A percentile compares a stretch with the other conserved stretches of the same genome.
Evolutionary conservation across 2,797 vertebrate genomes (phyloP).

Genomic region (Limnodromus scolopaceus): DNA sequence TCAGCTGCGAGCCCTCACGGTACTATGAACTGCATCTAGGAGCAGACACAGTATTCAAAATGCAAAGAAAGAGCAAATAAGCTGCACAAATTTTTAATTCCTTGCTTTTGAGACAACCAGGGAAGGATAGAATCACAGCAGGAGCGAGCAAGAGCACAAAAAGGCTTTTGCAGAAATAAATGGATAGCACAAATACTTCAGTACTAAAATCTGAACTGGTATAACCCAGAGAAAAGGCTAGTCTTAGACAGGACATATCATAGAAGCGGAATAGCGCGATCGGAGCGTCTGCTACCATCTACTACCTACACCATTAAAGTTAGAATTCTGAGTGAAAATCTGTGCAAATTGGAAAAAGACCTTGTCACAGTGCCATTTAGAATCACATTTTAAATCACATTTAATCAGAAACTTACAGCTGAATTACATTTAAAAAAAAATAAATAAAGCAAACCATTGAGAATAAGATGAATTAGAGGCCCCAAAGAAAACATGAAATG

Average conservation of each 20-base stretch:
- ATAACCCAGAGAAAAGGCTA: neutral
- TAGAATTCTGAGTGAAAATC: neutral
- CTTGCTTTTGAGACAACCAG: neutral
- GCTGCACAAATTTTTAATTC: neutral
- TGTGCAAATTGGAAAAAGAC: neutral
- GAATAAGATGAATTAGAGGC: neutral
- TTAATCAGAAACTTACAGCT: neutral
- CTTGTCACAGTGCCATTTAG: neutral
- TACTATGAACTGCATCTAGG: neutral
- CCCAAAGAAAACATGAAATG: neutral
- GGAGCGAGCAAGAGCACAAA: neutral
- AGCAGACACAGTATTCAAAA: neutral
- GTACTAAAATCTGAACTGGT: neutral
- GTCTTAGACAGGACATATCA: neutral
- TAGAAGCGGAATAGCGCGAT: neutral
- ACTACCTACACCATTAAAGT: neutral
- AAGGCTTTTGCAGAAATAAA: neutral
- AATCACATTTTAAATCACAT: neutral
- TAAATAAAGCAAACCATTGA: neutral
- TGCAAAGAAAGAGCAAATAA: neutral
- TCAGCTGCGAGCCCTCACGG: neutral
- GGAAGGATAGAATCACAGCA: neutral
- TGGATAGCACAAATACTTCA: neutral
- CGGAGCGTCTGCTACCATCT: neutral
- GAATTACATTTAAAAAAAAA: neutral